A percentile compares a stretch with the other conserved stretches of the same genome.
Evolutionary conservation across 64 coral and sea anemone species (phyloP).

Genomic region (Pachyseris speciosa): DNA sequence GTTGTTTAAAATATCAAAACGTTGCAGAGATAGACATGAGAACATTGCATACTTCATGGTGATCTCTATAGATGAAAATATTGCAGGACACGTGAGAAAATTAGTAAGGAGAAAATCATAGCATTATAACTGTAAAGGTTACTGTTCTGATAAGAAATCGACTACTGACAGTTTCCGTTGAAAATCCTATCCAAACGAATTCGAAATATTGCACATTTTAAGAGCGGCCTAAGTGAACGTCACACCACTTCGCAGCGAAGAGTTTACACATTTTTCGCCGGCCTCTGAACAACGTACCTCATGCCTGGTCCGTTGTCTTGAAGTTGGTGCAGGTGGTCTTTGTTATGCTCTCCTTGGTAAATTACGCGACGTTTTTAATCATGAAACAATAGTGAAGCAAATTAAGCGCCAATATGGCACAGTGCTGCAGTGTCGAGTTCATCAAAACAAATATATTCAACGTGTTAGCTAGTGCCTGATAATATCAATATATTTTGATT

Average conservation of each 20-base stretch:
- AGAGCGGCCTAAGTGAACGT: neutral
- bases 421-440: neutral
- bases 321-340: neutral
- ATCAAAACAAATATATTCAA: neutral
- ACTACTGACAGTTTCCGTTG: neutral
- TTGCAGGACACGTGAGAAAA: too few relatives aligned
- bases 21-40: too few relatives aligned
- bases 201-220: neutral
- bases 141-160: too few relatives aligned
- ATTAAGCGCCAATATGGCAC: neutral
- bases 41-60: too few relatives aligned
- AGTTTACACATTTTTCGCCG: neutral
- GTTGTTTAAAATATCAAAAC: too few relatives aligned
- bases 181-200: neutral
- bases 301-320: too few relatives aligned
- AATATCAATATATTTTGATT: neutral
- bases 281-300: neutral
- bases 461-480: neutral
- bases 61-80: too few relatives aligned
- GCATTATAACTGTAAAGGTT: too few relatives aligned
- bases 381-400: neutral
- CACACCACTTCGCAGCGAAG: neutral
- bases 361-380: neutral
- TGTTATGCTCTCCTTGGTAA: neutral
- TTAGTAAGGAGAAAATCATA: too few relatives aligned